Evolutionary conservation across 2,113 vertebrate species (phyloP).

Genomic region (Pitta sordida): DNA sequence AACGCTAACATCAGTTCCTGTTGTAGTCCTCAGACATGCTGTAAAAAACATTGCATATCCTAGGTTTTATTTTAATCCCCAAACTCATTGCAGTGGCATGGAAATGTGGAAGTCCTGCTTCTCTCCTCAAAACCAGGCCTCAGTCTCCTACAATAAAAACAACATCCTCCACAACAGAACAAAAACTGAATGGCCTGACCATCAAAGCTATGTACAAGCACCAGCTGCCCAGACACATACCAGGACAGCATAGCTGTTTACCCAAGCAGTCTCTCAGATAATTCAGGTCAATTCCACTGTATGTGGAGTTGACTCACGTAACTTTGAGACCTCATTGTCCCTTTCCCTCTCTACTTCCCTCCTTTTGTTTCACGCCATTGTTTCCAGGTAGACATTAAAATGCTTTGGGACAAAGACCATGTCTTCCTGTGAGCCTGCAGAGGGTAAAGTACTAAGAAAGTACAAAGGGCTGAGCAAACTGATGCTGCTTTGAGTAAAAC

Average conservation of each 20-base stretch:
- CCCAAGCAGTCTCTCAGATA: neutral
- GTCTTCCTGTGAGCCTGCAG: constrained; percentile 42
- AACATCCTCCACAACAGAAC: constrained; percentile 43
- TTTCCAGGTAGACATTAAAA: constrained; percentile 38
- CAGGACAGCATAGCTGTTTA: constrained; percentile 49
- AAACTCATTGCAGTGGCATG: neutral
- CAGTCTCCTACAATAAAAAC: constrained; percentile 7
- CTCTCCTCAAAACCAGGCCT: neutral
- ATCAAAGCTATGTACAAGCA: constrained; percentile 22
- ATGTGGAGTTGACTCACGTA: constrained; percentile 12
- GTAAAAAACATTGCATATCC: neutral
- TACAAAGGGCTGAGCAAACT: neutral
- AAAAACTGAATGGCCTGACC: neutral
- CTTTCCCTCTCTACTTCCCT: constrained; percentile 51
- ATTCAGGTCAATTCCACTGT: constrained; percentile 34
- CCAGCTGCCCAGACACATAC: constrained; percentile 37
- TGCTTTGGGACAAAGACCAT: constrained; percentile 21
- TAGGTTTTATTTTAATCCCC: neutral
- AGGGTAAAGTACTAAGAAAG: neutral
- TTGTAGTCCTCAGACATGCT: neutral
- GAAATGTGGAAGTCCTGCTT: constrained; percentile 30
- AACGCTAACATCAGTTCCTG: neutral
- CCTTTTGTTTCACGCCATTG: constrained; percentile 48
- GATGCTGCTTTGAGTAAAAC: neutral
- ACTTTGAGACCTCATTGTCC: constrained; percentile 10